phyloP scores from a whole-genome alignment of 53 echinoderm and acorn worm genomes.

The Echinarachnius parma region DNA sequence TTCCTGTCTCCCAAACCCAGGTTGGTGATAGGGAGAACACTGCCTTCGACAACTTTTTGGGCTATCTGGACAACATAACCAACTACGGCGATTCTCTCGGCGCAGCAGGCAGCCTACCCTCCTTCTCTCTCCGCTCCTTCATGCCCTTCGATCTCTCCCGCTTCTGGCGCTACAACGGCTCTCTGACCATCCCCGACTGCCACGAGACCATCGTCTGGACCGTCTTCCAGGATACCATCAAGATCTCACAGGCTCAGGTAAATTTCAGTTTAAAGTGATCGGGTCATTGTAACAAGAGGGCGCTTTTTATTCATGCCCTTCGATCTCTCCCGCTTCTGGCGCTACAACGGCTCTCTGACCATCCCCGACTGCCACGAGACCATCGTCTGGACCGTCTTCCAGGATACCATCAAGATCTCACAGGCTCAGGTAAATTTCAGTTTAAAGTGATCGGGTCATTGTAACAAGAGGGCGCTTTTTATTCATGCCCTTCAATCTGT shows the following conservation, averaged over 20 bases:
- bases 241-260: constrained; percentile 65
- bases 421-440: constrained; percentile 55
- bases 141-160: constrained; percentile 20
- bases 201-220: constrained; percentile 71
- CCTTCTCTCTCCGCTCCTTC: constrained; percentile 9
- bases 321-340: constrained; percentile 41
- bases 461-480: no score
- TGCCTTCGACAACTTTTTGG: constrained; percentile 15
- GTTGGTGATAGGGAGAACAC: constrained; percentile 2
- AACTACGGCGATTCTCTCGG: background rate
- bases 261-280: no score
- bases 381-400: constrained; percentile 73
- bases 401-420: constrained; percentile 60
- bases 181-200: constrained; percentile 72
- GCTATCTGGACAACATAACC: background rate
- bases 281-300: no score
- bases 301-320: constrained; percentile 19
- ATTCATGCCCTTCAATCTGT: constrained; percentile 20
- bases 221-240: constrained; percentile 60
- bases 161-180: constrained; percentile 73
- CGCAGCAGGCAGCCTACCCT: background rate
- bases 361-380: constrained; percentile 70
- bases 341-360: constrained; percentile 79
- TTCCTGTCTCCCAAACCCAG: no score
- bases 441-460: no score